Percentiles rank a stretch among this genome's conserved stretches.
Evolutionary conservation across 2,888 invertebrate genomes (phyloP).

Genomic region (Margaritifera margaritifera): DNA sequence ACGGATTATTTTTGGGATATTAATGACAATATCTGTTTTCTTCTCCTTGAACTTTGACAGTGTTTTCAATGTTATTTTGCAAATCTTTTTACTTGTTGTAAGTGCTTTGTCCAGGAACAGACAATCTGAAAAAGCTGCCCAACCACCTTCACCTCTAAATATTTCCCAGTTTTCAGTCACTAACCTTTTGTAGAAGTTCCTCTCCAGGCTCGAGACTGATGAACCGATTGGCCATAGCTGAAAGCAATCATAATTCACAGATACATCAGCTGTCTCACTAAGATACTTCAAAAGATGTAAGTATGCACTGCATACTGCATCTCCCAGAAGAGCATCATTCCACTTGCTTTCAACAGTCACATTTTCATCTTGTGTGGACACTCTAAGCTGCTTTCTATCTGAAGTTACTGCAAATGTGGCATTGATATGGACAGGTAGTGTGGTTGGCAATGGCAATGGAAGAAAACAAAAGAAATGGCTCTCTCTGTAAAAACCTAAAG

Average conservation of each 20-base stretch:
- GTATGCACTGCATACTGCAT: constrained; percentile 23
- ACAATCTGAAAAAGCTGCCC: constrained; percentile 5
- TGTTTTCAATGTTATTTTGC: constrained; percentile 2
- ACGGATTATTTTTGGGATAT: background rate
- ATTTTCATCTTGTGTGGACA: constrained; percentile 53
- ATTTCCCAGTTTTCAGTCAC: constrained; percentile 1
- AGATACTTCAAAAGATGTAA: constrained; percentile 13
- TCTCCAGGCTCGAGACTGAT: constrained; percentile 1
- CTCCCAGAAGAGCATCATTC: constrained; percentile 20
- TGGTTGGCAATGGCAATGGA: constrained; percentile 56
- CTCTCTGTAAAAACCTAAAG: constrained; percentile 31
- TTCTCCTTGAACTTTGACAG: constrained; percentile 6
- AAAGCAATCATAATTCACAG: constrained; percentile 7
- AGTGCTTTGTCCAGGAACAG: constrained; percentile 12
- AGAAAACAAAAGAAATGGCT: constrained; percentile 41
- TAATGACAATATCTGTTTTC: background rate
- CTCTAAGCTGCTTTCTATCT: constrained; percentile 50
- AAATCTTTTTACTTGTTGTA: background rate
- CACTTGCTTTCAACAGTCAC: constrained; percentile 12
- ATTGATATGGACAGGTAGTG: constrained; percentile 61
- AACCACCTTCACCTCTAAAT: constrained; percentile 7
- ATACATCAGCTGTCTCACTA: background rate
- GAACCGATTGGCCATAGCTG: constrained; percentile 10
- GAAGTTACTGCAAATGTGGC: constrained; percentile 60
- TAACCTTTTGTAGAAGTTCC: constrained; percentile 7